phyloP scores from a whole-genome alignment of 2,113 vertebrate species.

The Rhinoderma darwinii region DNA sequence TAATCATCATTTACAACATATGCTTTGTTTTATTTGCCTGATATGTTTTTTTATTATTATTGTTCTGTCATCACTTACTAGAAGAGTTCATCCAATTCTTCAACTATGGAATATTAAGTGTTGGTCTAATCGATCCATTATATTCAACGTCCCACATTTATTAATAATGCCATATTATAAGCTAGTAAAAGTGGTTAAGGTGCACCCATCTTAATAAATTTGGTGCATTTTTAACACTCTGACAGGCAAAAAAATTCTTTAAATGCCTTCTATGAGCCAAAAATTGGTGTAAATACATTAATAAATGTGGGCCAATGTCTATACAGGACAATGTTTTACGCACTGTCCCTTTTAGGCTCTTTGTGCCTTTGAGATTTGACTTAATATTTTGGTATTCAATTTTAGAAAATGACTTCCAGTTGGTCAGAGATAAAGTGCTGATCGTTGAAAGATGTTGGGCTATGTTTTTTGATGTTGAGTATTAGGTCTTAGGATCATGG shows the following conservation, averaged over 20 bases:
- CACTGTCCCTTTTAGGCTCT: neutral
- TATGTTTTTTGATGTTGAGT: neutral
- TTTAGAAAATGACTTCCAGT: neutral
- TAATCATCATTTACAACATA: neutral
- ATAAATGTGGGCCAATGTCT: no score
- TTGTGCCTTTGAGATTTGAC: neutral
- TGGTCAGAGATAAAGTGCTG: neutral
- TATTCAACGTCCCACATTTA: no score
- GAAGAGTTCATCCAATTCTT: neutral
- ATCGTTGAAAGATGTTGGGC: neutral
- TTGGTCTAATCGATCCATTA: no score
- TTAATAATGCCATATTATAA: no score
- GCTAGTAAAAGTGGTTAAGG: no score
- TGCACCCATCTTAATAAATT: no score
- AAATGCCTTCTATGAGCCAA: no score
- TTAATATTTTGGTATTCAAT: neutral
- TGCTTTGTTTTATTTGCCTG: neutral
- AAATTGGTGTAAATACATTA: no score
- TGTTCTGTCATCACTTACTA: neutral
- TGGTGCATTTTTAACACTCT: no score
- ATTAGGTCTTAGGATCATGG: neutral
- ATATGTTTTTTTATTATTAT: neutral
- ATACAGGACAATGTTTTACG: neutral
- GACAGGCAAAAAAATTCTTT: no score
- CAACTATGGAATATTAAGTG: neutral